Base-by-base conservation (phyloP, 2,888 invertebrate species). In the Latrodectus hesperus region DNA sequence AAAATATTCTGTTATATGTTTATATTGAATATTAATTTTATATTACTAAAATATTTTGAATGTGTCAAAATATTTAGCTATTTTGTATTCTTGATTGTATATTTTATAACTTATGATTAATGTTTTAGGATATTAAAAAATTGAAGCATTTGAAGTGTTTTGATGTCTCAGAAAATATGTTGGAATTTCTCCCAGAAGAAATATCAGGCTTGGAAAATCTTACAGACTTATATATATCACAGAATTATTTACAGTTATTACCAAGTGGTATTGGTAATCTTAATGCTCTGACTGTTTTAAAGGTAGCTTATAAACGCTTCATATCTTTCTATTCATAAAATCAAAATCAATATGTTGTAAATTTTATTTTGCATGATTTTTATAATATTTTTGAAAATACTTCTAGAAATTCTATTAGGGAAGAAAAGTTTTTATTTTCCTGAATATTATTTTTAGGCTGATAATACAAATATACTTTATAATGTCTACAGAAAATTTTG, bases 171-270 rank as follows among this genome's bases (percentile, higher is more conserved):
- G 99, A 99, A 93, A 99, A 99, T 93, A 94, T 95, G 90, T 93
- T 99, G 91, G 98, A 98, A 92, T 96, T 95, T 92, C 94, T 99
- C 90, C 99, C 99, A 10, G 97, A 98, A 91, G 97, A 99, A 93
- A 96, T 99, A 89, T 96, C 97, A 72, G 98, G 98, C 75, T 94
- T 99, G 86, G 94, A 94, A 91, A 96, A 95, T 90, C 94, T 99
- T 83, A 99, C 98, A 75, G 99, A 99, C 93, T 94, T 99, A 91
- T 97, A 98, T 93, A 94, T 99, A 91, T 98, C 98, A 53, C 98
- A 99, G 93, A 99, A 99, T 93, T 95, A 96, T 92, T 94, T 99
- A 89, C 98, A 98, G 93, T 95, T 95, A 84, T 94, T 99, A 91
- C 99, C 99, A 22, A 96, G 98, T 92, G 98, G 98, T 91, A 95